Conservation (phyloP, 2,888 invertebrate species). For the Brachypterus glaber region DNA sequence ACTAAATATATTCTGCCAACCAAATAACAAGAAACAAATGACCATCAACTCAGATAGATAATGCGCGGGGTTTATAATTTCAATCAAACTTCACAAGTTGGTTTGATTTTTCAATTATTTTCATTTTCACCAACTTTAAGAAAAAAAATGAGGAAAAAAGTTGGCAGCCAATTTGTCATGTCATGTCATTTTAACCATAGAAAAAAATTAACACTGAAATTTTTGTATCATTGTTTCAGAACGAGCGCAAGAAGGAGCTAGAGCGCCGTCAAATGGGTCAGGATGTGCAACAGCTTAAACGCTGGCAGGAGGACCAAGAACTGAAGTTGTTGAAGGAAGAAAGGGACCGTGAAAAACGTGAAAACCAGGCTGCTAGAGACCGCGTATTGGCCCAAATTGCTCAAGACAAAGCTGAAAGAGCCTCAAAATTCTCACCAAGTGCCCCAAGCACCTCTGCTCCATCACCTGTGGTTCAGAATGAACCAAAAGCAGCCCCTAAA, state of each 20-base stretch:
- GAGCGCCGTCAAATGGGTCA: conserved; percentile 66
- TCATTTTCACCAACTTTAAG: too few relatives aligned
- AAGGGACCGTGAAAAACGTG: conserved; percentile 64
- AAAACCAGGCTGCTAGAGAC: conserved; percentile 64
- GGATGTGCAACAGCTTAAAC: conserved; percentile 60
- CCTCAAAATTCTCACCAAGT: conserved; percentile 38
- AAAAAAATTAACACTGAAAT: too few relatives aligned
- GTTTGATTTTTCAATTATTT: too few relatives aligned
- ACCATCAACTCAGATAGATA: too few relatives aligned
- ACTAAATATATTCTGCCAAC: too few relatives aligned
- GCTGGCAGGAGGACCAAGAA: conserved; percentile 66
- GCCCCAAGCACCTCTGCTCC: conserved; percentile 4
- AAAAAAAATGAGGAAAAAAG: too few relatives aligned
- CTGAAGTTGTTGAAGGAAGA: conserved; percentile 62
- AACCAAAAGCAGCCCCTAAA: conserved; percentile 10
- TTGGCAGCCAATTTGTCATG: too few relatives aligned
- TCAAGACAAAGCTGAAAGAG: conserved; percentile 67
- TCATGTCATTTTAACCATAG: too few relatives aligned
- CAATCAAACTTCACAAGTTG: conserved; percentile 2
- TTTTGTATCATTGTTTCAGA: conserved; percentile 22
- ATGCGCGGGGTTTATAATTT: too few relatives aligned
- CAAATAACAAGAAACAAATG: too few relatives aligned
- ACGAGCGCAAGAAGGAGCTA: conserved; percentile 46
- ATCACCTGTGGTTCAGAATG: conserved; percentile 9
- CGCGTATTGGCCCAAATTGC: conserved; percentile 75